Percentiles rank a stretch among this genome's conserved stretches.
phyloP scores from a whole-genome alignment of 2,113 vertebrate genomes.

The Crypturellus undulatus region DNA sequence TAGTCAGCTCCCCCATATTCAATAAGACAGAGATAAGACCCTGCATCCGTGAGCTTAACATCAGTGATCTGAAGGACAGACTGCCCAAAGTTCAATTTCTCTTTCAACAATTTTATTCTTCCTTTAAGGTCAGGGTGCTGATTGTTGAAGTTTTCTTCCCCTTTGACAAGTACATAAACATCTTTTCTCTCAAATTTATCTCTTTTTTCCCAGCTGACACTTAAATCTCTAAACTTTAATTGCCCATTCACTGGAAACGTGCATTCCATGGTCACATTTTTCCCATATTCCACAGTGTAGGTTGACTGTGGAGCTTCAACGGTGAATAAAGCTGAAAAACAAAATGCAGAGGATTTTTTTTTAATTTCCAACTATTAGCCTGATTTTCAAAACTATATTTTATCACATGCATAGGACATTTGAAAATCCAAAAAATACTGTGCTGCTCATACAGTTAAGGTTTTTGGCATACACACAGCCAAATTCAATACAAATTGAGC shows the following conservation, averaged over 20 bases:
- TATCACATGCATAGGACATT: not conserved
- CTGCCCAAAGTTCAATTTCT: conserved; percentile 78
- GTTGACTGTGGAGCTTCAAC: conserved; percentile 75
- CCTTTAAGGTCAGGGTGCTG: conserved; percentile 73
- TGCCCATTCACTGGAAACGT: conserved; percentile 77
- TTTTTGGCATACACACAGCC: not conserved
- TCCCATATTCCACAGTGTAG: conserved; percentile 77
- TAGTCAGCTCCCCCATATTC: conserved; percentile 83
- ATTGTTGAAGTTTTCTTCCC: conserved; percentile 48
- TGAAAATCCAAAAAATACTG: not conserved
- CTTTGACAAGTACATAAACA: conserved; percentile 76
- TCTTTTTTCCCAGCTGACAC: conserved; percentile 83
- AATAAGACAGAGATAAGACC: conserved; percentile 85
- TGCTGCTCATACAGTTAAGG: not conserved
- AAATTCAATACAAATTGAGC: not conserved
- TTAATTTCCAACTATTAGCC: not conserved
- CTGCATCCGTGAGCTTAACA: conserved; percentile 84
- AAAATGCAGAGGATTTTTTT: not conserved
- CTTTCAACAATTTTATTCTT: conserved; percentile 77
- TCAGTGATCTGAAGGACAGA: conserved; percentile 82
- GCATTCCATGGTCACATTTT: conserved; percentile 86
- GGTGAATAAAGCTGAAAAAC: conserved; percentile 83
- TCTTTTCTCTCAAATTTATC: conserved; percentile 46
- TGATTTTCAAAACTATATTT: not conserved
- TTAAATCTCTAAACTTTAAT: conserved; percentile 61